Conservation (phyloP, 2,888 invertebrate species). For the Drosophila fungiperda region DNA sequence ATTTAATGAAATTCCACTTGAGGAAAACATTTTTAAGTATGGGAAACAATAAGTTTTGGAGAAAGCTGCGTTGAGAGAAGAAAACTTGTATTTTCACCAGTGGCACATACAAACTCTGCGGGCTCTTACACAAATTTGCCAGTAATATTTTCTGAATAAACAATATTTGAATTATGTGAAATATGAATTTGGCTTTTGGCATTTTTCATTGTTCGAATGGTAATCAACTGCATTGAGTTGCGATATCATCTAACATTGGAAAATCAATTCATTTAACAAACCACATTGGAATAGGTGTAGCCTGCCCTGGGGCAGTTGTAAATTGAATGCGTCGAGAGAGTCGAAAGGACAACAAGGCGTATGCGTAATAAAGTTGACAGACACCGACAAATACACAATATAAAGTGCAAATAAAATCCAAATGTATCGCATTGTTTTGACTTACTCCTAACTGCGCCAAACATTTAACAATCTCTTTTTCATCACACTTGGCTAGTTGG, state of each 20-base stretch:
- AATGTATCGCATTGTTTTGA: constrained; percentile 42
- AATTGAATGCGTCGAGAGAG: constrained; percentile 34
- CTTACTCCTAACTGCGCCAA: neutral
- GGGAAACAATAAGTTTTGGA: neutral
- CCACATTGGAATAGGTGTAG: neutral
- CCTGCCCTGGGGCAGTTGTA: constrained; percentile 46
- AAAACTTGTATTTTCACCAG: neutral
- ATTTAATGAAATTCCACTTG: constrained; percentile 1
- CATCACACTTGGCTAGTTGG: neutral
- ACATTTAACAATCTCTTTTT: neutral
- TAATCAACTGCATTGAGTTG: constrained; percentile 8
- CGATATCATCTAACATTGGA: constrained; percentile 7
- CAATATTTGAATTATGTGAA: neutral
- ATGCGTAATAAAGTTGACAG: constrained; percentile 58
- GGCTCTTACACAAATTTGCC: neutral
- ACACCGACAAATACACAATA: constrained; percentile 12
- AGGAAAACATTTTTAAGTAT: neutral
- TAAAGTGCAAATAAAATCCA: neutral
- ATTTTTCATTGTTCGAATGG: constrained; percentile 9
- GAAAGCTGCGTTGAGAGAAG: no score
- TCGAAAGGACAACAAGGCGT: constrained; percentile 43
- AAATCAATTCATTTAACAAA: constrained; percentile 13
- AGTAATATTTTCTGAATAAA: neutral
- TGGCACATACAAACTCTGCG: neutral
- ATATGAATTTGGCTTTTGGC: constrained; percentile 8